A percentile compares a stretch with the other conserved stretches of the same genome.
Conservation (phyloP, 2,888 invertebrate species). For the Onthophagus sagittarius region DNA sequence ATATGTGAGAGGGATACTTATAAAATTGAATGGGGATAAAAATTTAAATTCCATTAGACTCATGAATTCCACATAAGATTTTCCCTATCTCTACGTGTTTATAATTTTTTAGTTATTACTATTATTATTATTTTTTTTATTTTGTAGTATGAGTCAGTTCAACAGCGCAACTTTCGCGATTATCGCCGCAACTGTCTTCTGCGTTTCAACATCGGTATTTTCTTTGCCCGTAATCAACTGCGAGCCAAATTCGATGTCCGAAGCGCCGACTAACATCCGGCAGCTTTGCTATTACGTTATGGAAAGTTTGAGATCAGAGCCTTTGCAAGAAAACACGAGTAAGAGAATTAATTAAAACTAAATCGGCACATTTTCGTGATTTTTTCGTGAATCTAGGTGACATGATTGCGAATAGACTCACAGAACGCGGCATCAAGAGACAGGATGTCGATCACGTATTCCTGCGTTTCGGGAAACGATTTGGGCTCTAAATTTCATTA, state of each 20-base stretch:
- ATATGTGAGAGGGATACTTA: background rate
- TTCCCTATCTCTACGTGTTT: background rate
- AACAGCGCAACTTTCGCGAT: constrained; percentile 19
- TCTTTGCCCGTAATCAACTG: constrained; percentile 31
- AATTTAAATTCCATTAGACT: background rate
- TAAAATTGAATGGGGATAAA: background rate
- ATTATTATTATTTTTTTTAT: constrained; percentile 1
- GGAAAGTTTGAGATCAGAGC: constrained; percentile 24
- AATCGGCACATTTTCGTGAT: background rate
- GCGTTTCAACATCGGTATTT: constrained; percentile 26
- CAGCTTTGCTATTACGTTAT: constrained; percentile 33
- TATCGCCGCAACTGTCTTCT: constrained; percentile 27
- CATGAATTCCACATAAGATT: constrained; percentile 1
- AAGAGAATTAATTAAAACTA: constrained; percentile 1
- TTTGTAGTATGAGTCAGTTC: constrained; percentile 28
- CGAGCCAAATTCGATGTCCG: constrained; percentile 27
- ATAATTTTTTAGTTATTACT: background rate
- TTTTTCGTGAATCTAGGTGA: constrained; percentile 24
- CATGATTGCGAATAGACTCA: constrained; percentile 40
- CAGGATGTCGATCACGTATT: constrained; percentile 90
- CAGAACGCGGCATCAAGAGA: constrained; percentile 71
- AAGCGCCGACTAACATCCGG: constrained; percentile 32
- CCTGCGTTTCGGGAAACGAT: constrained; percentile 75
- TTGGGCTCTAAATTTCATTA: constrained; percentile 20
- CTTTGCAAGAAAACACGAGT: constrained; percentile 25